Evolutionary conservation across 1,140 invertebrate genomes (phyloP), one percentile per base, ranked within the genome.

Genomic region (Zophobas morio): DNA sequence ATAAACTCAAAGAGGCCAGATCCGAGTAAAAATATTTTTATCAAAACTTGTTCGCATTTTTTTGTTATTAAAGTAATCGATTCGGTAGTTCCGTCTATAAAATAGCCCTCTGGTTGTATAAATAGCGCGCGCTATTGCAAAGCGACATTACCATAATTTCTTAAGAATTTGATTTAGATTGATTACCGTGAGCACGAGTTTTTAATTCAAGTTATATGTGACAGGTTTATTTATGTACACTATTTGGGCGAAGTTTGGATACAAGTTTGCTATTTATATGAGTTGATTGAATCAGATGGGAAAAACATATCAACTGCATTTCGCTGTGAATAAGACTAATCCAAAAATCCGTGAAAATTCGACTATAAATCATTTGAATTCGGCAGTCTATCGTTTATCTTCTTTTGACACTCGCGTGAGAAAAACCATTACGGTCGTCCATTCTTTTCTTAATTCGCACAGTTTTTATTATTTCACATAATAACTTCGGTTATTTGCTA

Each of bases 311-410:
- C 60, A 66, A 66, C 39, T 66, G 60, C 60, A 66, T 66, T 66
- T 42, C 39, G 60, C 0, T 32, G 39, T 66, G 39, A 66, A 66
- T 66, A 66, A 63, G 57, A 66, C 37, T 42, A 42, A 66, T 66
- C 60, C 2, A 66, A 66, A 66, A 66, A 66, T 63, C 1, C 36
- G 35, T 63, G 57, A 63, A 72, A 72, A 53, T 73, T 73, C 37
- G 40, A 40, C 40, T 36, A 73, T 73, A 73, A 73, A 73, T 73
- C 71, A 73, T 73, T 49, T 54, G 71, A 73, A 73, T 73, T 73
- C 71, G 49, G 71, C 51, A 73, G 35, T 56, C 36, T 49, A 73
- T 73, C 71, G 71, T 73, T 73, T 73, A 73, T 73, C 71, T 73
- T 73, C 71, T 73, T 42, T 53, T 56, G 71, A 73, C 71, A 73